These are phyloP conservation scores for Dasysyrphus tricinctus DNA, from an alignment of 2,888 invertebrate genomes.

Conservation along the genomic window DNA sequence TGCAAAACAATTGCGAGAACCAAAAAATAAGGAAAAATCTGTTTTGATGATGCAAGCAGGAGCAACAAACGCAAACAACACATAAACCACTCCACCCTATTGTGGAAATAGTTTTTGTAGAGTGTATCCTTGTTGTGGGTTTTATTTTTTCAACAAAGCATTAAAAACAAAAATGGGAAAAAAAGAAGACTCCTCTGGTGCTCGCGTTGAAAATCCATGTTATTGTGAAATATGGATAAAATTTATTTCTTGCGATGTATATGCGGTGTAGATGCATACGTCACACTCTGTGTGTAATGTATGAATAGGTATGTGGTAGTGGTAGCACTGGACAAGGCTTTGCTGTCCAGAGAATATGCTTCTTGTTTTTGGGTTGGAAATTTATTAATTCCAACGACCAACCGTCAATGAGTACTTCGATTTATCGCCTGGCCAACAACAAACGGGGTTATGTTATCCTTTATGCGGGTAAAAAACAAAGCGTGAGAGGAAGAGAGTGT, in stretches of 20 bases:
- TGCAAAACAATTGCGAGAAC: constrained; percentile 65
- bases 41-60: constrained; percentile 70
- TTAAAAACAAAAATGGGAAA: neutral
- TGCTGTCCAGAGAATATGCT: constrained; percentile 70
- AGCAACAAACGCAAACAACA: constrained; percentile 68
- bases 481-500: neutral
- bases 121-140: constrained; percentile 14
- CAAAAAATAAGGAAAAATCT: constrained; percentile 47
- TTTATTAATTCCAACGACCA: constrained; percentile 73
- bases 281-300: constrained; percentile 12
- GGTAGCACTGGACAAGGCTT: constrained; percentile 29
- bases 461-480: neutral
- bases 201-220: constrained; percentile 65
- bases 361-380: constrained; percentile 61
- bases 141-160: constrained; percentile 31
- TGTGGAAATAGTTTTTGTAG: constrained; percentile 70
- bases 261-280: constrained; percentile 36
- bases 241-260: constrained; percentile 64
- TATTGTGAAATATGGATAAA: constrained; percentile 72
- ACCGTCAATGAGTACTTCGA: constrained; percentile 72
- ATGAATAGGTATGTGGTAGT: constrained; percentile 13
- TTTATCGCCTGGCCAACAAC: constrained; percentile 65
- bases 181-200: constrained; percentile 8
- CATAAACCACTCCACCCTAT: constrained; percentile 58
- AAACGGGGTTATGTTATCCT: constrained; percentile 20